phyloP scores from a whole-genome alignment of 2,797 vertebrate species.

The Manis crassicaudata region DNA sequence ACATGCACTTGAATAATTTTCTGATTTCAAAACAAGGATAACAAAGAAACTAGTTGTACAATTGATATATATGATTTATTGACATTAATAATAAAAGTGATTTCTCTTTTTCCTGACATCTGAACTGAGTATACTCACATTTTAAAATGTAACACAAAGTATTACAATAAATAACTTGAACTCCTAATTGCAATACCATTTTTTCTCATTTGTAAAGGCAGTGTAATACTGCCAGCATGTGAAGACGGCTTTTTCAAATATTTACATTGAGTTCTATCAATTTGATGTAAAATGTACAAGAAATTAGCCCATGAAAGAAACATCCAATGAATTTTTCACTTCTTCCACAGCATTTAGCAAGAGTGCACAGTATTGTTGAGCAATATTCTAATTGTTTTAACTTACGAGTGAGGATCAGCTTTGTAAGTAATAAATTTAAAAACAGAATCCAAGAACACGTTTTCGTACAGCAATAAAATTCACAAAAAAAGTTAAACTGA shows the following conservation, averaged over 20 bases:
- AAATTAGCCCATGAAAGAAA: background rate
- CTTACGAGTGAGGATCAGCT: background rate
- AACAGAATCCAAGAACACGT: background rate
- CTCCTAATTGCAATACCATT: background rate
- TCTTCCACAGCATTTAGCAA: conserved; percentile 23
- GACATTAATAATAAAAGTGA: background rate
- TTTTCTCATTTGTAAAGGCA: background rate
- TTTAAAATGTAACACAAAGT: conserved; percentile 22
- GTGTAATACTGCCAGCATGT: background rate
- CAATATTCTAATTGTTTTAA: conserved; percentile 24
- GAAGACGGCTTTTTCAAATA: background rate
- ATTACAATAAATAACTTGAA: background rate
- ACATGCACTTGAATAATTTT: background rate
- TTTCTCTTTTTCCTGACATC: background rate
- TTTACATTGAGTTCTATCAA: background rate
- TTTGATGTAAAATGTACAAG: background rate
- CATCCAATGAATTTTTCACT: background rate
- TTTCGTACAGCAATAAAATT: conserved; percentile 23
- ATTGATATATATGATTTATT: background rate
- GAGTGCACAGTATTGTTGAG: background rate
- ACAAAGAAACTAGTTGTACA: background rate
- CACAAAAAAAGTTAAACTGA: background rate
- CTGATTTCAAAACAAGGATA: conserved; percentile 7
- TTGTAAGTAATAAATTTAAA: background rate
- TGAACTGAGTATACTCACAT: background rate